Conservation (phyloP, 2,113 vertebrate species). For the Phyllopteryx taeniolatus region DNA sequence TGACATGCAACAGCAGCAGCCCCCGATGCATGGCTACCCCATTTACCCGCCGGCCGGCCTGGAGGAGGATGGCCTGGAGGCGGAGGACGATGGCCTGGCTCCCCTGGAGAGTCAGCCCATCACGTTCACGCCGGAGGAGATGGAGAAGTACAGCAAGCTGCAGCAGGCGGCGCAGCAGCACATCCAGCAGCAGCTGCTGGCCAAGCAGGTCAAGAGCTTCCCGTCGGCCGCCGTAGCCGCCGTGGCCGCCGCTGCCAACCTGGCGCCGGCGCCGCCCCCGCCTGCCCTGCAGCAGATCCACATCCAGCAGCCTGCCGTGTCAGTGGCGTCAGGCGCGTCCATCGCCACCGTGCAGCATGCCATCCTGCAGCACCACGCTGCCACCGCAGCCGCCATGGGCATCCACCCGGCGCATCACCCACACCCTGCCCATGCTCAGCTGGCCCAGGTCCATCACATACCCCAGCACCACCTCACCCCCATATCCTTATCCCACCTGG, state of each 20-base stretch:
- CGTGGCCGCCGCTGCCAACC: slow-evolving; percentile 66
- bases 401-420: slow-evolving; percentile 85
- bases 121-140: slow-evolving; percentile 95
- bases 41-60: slow-evolving; percentile 77
- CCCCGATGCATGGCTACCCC: slow-evolving; percentile 77
- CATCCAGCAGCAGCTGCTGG: slow-evolving; percentile 96
- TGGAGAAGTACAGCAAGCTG: slow-evolving; percentile 98
- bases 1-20: slow-evolving; percentile 74
- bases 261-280: slow-evolving; percentile 74
- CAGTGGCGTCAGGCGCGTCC: slow-evolving; percentile 83
- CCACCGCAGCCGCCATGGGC: slow-evolving; percentile 86
- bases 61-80: slow-evolving; percentile 82
- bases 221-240: slow-evolving; percentile 77
- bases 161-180: slow-evolving; percentile 97
- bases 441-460: slow-evolving; percentile 96
- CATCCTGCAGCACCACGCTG: slow-evolving; percentile 92
- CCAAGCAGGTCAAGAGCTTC: slow-evolving; percentile 94
- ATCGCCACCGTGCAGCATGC: slow-evolving; percentile 94
- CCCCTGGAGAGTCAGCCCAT: slow-evolving; percentile 96
- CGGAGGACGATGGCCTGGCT: slow-evolving; percentile 87
- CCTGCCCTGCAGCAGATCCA: slow-evolving; percentile 88
- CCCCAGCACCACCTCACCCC: slow-evolving; percentile 94
- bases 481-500: slow-evolving; percentile 89
- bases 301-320: slow-evolving; percentile 88
- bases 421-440: slow-evolving; percentile 85